Percentiles rank a stretch among this genome's conserved stretches.
These are phyloP conservation scores for Arctopsyche grandis DNA, from an alignment of 1,140 invertebrate genomes.

Conservation along the genomic window DNA sequence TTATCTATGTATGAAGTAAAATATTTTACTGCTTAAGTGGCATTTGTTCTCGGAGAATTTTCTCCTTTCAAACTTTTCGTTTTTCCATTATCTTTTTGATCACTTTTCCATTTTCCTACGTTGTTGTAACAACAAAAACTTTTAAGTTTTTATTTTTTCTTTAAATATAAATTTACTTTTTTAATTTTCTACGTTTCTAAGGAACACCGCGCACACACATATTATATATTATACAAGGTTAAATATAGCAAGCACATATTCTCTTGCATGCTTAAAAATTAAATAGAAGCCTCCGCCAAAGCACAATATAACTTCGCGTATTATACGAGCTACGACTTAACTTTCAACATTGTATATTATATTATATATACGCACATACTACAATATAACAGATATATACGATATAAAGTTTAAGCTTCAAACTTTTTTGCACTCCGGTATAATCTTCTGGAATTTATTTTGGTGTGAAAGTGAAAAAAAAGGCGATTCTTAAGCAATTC, in stretches of 20 bases:
- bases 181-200: background rate
- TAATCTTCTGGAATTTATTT: too few relatives aligned
- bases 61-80: constrained; percentile 18
- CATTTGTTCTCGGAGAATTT: background rate
- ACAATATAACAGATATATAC: too few relatives aligned
- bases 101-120: constrained; percentile 15
- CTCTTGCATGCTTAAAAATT: too few relatives aligned
- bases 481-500: background rate
- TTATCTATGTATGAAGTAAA: background rate
- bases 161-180: background rate
- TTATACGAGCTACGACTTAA: too few relatives aligned
- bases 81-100: constrained; percentile 26
- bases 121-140: constrained; percentile 1
- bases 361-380: too few relatives aligned
- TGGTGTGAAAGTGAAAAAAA: background rate
- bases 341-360: too few relatives aligned
- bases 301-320: too few relatives aligned
- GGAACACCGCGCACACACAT: background rate
- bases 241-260: too few relatives aligned
- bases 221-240: too few relatives aligned
- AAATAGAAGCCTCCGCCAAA: too few relatives aligned
- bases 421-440: too few relatives aligned
- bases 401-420: too few relatives aligned
- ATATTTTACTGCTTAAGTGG: background rate
- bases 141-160: background rate